Percentiles rank a stretch among this genome's conserved stretches.
phyloP scores from a whole-genome alignment of 2,888 invertebrate species.

The Drosophila nigritarsus region DNA sequence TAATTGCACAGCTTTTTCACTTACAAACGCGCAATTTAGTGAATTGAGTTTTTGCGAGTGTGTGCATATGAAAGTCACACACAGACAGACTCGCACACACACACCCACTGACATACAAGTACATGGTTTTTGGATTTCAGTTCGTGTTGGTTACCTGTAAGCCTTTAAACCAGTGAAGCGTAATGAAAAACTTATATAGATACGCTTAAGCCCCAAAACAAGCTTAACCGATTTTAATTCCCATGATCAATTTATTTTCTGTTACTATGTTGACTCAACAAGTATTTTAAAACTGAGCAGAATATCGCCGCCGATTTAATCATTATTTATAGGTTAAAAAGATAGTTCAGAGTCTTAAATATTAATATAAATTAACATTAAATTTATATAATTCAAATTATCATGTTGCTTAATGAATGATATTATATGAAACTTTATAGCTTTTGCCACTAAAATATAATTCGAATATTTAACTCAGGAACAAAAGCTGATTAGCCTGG shows the following conservation, averaged over 20 bases:
- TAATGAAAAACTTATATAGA: background rate
- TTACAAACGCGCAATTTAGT: constrained; percentile 76
- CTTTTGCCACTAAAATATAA: background rate
- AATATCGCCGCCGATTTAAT: too few species aligned
- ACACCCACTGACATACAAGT: constrained; percentile 3
- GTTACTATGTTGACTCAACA: background rate
- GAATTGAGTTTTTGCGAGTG: constrained; percentile 62
- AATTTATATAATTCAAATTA: background rate
- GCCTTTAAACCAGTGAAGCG: constrained; percentile 19
- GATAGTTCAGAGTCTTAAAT: background rate
- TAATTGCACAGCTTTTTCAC: constrained; percentile 79
- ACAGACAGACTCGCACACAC: background rate
- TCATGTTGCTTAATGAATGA: background rate
- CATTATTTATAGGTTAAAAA: background rate
- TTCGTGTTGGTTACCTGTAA: constrained; percentile 22
- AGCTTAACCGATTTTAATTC: background rate
- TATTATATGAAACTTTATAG: background rate
- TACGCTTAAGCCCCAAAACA: background rate
- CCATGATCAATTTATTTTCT: background rate
- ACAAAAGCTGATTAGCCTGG: background rate
- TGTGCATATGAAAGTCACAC: constrained; percentile 31
- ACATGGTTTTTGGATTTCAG: constrained; percentile 6
- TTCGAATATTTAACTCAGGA: background rate
- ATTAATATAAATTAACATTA: too few species aligned
- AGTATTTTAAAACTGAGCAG: too few species aligned